phyloP scores from a whole-genome alignment of 2,797 vertebrate species.

The Podarcis lilfordi region DNA sequence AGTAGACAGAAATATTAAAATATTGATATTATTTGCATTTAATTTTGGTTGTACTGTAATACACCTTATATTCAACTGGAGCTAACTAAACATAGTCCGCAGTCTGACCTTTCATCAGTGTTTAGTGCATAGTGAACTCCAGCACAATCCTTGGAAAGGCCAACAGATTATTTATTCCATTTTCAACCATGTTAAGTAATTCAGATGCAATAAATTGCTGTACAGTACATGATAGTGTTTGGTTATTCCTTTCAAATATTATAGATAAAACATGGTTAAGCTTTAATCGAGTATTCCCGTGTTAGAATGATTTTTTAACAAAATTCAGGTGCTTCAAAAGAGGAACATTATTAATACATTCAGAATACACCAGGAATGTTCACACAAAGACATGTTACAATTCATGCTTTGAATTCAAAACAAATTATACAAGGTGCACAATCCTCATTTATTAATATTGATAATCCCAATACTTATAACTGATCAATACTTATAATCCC shows the following conservation, averaged over 20 bases:
- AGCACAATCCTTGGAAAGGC: conserved; percentile 13
- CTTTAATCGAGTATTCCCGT: background rate
- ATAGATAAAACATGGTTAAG: conserved; percentile 2
- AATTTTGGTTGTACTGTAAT: conserved; percentile 17
- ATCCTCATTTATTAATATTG: too few species aligned
- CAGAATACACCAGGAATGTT: background rate
- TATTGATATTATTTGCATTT: conserved; percentile 31
- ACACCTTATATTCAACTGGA: conserved; percentile 48
- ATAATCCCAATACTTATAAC: too few species aligned
- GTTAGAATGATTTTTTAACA: background rate
- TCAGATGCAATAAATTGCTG: conserved; percentile 36
- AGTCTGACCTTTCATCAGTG: conserved; percentile 31
- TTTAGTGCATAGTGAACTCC: conserved; percentile 22
- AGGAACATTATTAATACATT: too few species aligned
- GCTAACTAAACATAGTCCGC: background rate
- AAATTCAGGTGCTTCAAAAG: background rate
- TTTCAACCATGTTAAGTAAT: conserved; percentile 35
- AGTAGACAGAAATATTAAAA: conserved; percentile 30
- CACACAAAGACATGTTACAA: background rate
- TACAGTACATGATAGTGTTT: conserved; percentile 7
- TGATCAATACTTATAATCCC: too few species aligned
- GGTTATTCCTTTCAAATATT: conserved; percentile 36
- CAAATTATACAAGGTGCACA: too few species aligned
- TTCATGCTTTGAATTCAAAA: background rate
- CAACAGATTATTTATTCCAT: conserved; percentile 7